A percentile compares a stretch with the other conserved stretches of the same genome.
phyloP scores from a whole-genome alignment of 2,113 vertebrate genomes.

The Rattus norvegicus region GRCr8 NC_086022.1:162158501-162159000 shows the following conservation, averaged over 20 bases:
- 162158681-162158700: background rate
- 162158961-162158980: background rate
- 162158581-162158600: background rate
- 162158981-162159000: background rate
- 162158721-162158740: background rate
- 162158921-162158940: background rate
- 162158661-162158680: background rate
- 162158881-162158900: background rate
- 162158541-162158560: background rate
- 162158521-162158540: conserved; percentile 29
- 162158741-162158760: background rate
- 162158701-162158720: background rate
- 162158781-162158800: background rate
- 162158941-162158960: background rate
- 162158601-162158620: background rate
- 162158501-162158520: conserved; percentile 34
- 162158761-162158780: background rate
- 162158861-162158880: background rate
- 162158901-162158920: background rate
- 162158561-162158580: background rate
- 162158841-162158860: too few relatives aligned
- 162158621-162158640: background rate
- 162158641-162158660: background rate
- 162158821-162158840: background rate
- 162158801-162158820: background rate